Evolutionary conservation across 2,113 vertebrate genomes (phyloP).

Genomic region (Brachypodius melanocephalos): DNA sequence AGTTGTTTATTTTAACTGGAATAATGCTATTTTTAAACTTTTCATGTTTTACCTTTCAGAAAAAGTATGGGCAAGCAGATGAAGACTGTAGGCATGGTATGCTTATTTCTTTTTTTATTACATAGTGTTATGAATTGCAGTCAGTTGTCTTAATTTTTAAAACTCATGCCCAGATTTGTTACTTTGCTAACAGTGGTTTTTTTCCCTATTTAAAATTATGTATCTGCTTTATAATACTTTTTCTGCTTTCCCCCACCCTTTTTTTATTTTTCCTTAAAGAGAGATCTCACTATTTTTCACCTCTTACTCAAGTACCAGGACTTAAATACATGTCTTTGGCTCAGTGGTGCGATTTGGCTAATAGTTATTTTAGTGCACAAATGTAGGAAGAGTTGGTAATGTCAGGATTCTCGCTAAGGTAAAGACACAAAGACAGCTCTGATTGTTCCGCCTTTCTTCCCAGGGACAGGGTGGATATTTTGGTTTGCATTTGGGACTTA

Average conservation of each 20-base stretch:
- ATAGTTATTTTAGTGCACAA: neutral
- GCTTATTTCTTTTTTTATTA: conserved; percentile 65
- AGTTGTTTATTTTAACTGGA: conserved; percentile 36
- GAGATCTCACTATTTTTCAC: neutral
- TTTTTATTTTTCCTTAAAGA: neutral
- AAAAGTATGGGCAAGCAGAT: conserved; percentile 98
- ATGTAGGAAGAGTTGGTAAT: neutral
- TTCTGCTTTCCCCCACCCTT: neutral
- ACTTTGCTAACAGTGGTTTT: neutral
- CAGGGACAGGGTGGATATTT: neutral
- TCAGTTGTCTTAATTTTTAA: conserved; percentile 36
- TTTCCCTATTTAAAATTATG: neutral
- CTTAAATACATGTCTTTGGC: neutral
- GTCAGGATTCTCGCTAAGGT: neutral
- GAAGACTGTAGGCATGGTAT: conserved; percentile 98
- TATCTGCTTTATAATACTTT: neutral
- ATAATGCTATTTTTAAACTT: conserved; percentile 57
- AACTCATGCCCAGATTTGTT: neutral
- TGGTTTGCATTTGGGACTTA: neutral
- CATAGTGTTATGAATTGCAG: conserved; percentile 11
- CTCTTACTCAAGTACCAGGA: neutral
- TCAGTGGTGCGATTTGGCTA: neutral
- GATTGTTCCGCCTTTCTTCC: neutral
- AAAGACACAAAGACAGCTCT: neutral
- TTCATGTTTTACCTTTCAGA: conserved; percentile 80